Conservation (phyloP, 2,797 vertebrate genomes). For the Danio aesculapii region DNA sequence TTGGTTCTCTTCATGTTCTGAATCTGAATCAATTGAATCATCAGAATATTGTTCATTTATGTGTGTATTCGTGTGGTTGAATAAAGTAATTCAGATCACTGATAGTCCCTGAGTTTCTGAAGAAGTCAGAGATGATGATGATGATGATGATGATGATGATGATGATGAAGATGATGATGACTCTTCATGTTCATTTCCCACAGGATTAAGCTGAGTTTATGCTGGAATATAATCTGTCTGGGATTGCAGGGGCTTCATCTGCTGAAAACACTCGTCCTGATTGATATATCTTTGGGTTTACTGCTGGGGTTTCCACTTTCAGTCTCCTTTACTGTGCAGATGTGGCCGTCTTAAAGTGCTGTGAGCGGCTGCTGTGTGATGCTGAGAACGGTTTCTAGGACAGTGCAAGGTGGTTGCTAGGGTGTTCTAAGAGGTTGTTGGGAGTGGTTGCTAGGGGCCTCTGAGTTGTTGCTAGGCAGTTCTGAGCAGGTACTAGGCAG, state of each 20-base stretch:
- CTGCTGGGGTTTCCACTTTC: too few species aligned
- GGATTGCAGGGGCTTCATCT: neutral
- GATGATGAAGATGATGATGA: neutral
- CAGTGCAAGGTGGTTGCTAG: neutral
- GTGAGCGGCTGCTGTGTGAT: neutral
- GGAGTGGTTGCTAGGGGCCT: too few species aligned
- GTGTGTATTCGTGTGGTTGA: conserved; percentile 36
- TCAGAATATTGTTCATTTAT: conserved; percentile 17
- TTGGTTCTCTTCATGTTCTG: neutral
- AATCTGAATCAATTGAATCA: neutral
- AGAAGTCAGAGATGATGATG: neutral
- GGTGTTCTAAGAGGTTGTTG: neutral
- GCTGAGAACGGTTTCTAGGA: neutral
- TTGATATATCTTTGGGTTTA: neutral
- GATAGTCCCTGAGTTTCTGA: conserved; percentile 44
- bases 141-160: neutral
- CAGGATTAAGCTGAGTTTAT: conserved; percentile 13
- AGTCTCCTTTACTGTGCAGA: too few species aligned
- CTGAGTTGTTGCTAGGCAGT: too few species aligned
- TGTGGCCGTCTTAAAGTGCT: neutral
- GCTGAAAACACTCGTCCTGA: neutral
- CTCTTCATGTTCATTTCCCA: conserved; percentile 37
- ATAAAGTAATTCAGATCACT: conserved; percentile 55
- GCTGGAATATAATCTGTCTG: neutral
- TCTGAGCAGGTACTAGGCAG: too few species aligned